Base-by-base conservation (phyloP, 2,113 vertebrate genomes). In the Coracopsis vasa region DNA sequence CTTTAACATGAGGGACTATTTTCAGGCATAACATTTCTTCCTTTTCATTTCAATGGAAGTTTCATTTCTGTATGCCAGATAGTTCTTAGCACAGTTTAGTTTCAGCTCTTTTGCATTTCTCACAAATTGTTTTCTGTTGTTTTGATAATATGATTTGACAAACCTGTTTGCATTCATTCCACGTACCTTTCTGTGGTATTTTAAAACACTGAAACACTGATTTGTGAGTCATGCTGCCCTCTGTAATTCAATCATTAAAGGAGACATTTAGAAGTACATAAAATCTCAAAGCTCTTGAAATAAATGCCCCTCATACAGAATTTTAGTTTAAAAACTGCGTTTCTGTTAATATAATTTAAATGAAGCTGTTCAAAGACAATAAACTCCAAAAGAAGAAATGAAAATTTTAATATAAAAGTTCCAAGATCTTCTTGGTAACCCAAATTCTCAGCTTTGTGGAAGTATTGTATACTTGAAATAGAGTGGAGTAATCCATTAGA, bases 11-110 rank as follows among this genome's bases (percentile, higher is more conserved):
- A 72, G 44, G 13, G 6, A 2, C 83, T 80, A 39, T 50, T 60
- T 0, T 0, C 28, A 56, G 44, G 21, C 39, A 25, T 75, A 67
- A 54, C 29, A 18, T 29, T 4, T 80, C 8, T 37, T 78, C 11
- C 50, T 79, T 69, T 50, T 70, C 1, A 11, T 70, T 77, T 39
- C 53, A 66, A 21, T 45, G 21, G 3, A n/a, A 72, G 21, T 54
- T 54, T 18, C 28, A 18, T 53, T 53, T 53, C 51, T 54, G 29
- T 54, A 19, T 73, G 42, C 56, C 44, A 19, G 16, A 7, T 17
- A 51, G 11, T 62, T 65, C 25, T 77, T 78, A 48, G 67, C 20
- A 28, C 0, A 0, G 14, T 51, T 75, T 41, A 67, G 28, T 45
- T 73, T 51, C 29, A 25, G 19, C 29, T 51, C 27, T 47, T 86